Percentiles rank a stretch among this genome's conserved stretches.
Conservation (phyloP, 2,113 vertebrate species). For the Benitochromis conjunctus region DNA sequence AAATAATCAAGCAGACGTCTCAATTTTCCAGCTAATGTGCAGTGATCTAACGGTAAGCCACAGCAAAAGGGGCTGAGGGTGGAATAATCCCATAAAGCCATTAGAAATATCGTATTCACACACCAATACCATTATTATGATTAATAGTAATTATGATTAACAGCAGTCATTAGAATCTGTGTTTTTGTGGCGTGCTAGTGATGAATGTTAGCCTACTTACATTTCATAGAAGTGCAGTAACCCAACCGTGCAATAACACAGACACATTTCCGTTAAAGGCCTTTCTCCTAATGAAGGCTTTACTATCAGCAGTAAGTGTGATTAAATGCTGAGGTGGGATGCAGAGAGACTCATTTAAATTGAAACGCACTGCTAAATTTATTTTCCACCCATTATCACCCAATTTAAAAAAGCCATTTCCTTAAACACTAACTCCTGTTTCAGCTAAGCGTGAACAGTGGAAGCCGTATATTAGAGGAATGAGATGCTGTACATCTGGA, state of each 20-base stretch:
- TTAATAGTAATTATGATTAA: constrained; percentile 49
- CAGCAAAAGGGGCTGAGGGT: constrained; percentile 8
- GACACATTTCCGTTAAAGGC: constrained; percentile 8
- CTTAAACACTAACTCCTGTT: neutral
- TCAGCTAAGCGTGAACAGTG: neutral
- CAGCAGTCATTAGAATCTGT: constrained; percentile 24
- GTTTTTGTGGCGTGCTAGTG: neutral
- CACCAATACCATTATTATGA: constrained; percentile 50
- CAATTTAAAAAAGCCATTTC: neutral
- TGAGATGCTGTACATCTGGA: neutral
- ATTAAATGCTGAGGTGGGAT: neutral
- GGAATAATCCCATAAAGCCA: constrained; percentile 47
- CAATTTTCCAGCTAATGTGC: constrained; percentile 52
- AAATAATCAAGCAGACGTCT: constrained; percentile 61
- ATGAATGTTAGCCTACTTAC: neutral
- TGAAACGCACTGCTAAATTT: neutral
- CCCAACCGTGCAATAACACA: constrained; percentile 1
- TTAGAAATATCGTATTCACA: constrained; percentile 55
- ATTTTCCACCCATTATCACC: neutral
- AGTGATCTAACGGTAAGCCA: constrained; percentile 49
- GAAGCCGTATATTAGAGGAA: neutral
- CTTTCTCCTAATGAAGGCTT: neutral
- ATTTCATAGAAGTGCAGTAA: constrained; percentile 10
- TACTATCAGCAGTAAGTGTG: neutral
- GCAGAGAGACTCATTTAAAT: neutral